A percentile compares a stretch with the other conserved stretches of the same genome.
phyloP scores from a whole-genome alignment of 2,797 vertebrate species.

The Menidia menidia region DNA sequence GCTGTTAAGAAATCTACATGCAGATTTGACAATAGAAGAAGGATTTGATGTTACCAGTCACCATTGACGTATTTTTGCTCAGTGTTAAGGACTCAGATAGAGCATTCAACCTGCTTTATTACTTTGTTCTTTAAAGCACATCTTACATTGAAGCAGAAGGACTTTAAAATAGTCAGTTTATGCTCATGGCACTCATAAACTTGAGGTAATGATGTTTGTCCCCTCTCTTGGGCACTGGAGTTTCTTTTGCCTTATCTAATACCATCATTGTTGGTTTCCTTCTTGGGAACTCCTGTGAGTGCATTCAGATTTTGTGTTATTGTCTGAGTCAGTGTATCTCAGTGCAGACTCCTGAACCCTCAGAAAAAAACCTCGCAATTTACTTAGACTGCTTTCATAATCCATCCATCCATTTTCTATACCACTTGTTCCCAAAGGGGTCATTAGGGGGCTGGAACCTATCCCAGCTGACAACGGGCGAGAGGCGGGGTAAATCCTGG shows the following conservation, averaged over 20 bases:
- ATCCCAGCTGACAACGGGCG: too few relatives aligned
- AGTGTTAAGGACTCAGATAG: constrained; percentile 57
- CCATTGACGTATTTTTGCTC: constrained; percentile 53
- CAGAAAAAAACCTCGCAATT: not conserved
- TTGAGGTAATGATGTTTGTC: constrained; percentile 52
- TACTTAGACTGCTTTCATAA: not conserved
- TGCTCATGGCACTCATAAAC: constrained; percentile 53
- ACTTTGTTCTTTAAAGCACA: constrained; percentile 58
- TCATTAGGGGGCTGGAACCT: too few relatives aligned
- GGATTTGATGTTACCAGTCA: constrained; percentile 60
- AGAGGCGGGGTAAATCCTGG: too few relatives aligned
- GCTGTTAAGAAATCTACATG: constrained; percentile 34
- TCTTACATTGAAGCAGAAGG: constrained; percentile 48
- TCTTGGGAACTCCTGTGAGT: constrained; percentile 1
- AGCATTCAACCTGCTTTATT: constrained; percentile 73
- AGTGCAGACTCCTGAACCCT: not conserved
- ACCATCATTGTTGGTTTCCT: constrained; percentile 14
- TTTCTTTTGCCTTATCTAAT: constrained; percentile 38
- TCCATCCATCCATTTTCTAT: too few relatives aligned
- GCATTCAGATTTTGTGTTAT: constrained; percentile 2
- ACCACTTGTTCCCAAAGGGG: too few relatives aligned
- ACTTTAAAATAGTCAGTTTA: constrained; percentile 53
- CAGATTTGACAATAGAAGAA: constrained; percentile 50
- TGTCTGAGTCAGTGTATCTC: constrained; percentile 17
- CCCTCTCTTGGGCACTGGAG: constrained; percentile 6